These are phyloP conservation scores for Phaethon lepturus DNA, from an alignment of 2,113 vertebrate species.

Conservation along the genomic window DNA sequence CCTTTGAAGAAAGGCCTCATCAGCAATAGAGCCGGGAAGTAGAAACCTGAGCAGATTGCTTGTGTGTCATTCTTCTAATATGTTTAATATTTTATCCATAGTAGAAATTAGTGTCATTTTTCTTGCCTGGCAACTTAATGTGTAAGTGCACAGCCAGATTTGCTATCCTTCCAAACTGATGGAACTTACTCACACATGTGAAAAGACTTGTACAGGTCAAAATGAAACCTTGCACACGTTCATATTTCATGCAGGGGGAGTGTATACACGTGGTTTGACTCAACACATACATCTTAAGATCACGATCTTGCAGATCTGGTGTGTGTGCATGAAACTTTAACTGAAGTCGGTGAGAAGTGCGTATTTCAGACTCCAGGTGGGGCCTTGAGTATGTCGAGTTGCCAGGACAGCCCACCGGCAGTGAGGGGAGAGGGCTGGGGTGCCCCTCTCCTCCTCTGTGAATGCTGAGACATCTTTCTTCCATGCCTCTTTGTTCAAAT, in stretches of 20 bases:
- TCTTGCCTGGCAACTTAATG: slow-evolving; percentile 10
- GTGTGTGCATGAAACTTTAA: not conserved
- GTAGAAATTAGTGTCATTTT: not conserved
- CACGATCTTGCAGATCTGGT: not conserved
- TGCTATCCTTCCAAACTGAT: not conserved
- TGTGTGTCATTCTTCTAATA: not conserved
- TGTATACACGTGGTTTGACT: not conserved
- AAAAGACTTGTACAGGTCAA: not conserved
- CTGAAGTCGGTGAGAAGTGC: not conserved
- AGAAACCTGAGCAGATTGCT: not conserved
- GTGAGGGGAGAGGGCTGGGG: not conserved
- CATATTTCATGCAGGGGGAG: not conserved
- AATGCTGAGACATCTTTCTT: not conserved
- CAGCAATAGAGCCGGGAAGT: not conserved
- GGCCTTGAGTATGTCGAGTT: not conserved
- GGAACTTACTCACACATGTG: not conserved
- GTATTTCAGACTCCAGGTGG: not conserved
- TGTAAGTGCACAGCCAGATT: not conserved
- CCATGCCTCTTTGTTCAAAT: not conserved
- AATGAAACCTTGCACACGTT: not conserved
- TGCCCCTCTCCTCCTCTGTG: not conserved
- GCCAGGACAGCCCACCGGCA: not conserved
- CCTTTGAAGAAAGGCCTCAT: not conserved
- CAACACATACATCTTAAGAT: not conserved
- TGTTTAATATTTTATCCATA: not conserved